These are phyloP conservation scores for Ostrea denselamellosa DNA, from an alignment of 1,140 invertebrate genomes.

Conservation along the genomic window DNA sequence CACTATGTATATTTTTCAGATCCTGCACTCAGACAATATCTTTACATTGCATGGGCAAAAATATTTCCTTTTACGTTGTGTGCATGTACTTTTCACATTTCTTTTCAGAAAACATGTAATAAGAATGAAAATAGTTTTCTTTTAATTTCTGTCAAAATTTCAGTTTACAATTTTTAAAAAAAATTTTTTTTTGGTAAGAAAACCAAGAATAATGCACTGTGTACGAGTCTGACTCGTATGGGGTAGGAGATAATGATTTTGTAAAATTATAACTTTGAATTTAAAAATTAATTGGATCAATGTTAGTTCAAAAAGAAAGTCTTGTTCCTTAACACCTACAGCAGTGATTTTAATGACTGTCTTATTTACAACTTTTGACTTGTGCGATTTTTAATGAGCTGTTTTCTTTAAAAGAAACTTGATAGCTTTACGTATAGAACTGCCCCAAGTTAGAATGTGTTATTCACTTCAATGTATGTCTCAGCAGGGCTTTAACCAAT, in stretches of 20 bases:
- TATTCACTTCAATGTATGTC: not conserved
- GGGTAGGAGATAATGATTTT: not conserved
- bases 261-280: not conserved
- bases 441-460: constrained; percentile 11
- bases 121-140: not conserved
- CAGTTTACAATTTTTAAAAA: not conserved
- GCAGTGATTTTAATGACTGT: constrained; percentile 14
- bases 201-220: not conserved
- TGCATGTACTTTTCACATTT: not conserved
- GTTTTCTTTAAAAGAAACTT: constrained; percentile 22
- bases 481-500: not conserved
- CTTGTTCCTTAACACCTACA: not conserved
- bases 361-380: not conserved
- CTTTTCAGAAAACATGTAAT: not conserved
- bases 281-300: not conserved
- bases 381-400: constrained; percentile 22
- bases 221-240: not conserved
- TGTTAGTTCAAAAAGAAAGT: not conserved
- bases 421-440: constrained; percentile 6
- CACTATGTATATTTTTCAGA: too few relatives aligned
- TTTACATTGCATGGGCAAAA: too few relatives aligned
- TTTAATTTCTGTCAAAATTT: not conserved
- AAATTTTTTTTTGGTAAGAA: not conserved
- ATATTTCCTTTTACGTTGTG: not conserved
- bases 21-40: too few relatives aligned